phyloP scores from a whole-genome alignment of 2,113 vertebrate genomes.

The Ciconia maguari region DNA sequence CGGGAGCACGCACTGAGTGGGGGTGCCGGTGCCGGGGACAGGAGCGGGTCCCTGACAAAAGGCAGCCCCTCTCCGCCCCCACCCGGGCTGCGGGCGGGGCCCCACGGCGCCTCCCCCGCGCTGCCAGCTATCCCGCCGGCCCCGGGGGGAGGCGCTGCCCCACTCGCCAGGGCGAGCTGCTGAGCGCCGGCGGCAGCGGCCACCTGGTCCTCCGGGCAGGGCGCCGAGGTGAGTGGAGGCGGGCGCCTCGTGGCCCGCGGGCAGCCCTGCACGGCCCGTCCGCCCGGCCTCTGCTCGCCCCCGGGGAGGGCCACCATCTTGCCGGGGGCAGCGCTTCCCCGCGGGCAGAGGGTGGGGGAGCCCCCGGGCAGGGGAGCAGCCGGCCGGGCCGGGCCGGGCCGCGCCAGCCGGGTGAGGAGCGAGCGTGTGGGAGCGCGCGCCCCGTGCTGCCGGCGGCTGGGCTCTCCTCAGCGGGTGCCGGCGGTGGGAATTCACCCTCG shows the following conservation, averaged over 20 bases:
- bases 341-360: not conserved
- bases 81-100: constrained; percentile 9
- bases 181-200: not conserved
- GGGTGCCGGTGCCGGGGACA: not conserved
- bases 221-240: constrained; percentile 1
- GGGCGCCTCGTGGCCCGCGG: not conserved
- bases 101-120: not conserved
- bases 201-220: not conserved
- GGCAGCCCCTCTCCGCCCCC: not conserved
- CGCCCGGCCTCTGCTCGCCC: not conserved
- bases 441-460: not conserved
- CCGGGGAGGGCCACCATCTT: not conserved
- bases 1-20: not conserved
- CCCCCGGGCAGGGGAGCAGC: not conserved
- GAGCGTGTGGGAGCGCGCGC: not conserved
- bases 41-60: not conserved
- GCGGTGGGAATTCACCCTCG: not conserved
- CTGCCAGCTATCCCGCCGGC: not conserved
- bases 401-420: not conserved
- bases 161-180: not conserved
- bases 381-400: not conserved
- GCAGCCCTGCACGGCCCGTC: not conserved
- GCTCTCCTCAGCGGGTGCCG: not conserved
- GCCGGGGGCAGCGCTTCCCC: not conserved
- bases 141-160: not conserved